Conservation (phyloP, 23 tunicate genomes). For the Ascidia mentula region DNA sequence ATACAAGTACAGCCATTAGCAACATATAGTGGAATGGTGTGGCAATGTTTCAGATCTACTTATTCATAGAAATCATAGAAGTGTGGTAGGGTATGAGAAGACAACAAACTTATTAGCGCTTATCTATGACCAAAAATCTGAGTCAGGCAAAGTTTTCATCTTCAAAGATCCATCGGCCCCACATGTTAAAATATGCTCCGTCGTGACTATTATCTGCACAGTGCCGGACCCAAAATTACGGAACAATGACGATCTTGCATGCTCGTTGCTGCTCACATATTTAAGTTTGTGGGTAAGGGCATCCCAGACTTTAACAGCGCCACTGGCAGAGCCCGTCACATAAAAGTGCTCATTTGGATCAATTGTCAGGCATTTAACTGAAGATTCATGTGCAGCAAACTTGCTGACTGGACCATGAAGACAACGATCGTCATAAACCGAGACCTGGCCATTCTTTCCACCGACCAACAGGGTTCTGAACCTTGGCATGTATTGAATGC, state of each 20-base stretch:
- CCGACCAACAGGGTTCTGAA: conserved; percentile 58
- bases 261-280: conserved; percentile 41
- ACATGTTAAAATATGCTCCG: conserved; percentile 61
- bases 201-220: conserved; percentile 38
- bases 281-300: conserved; percentile 40
- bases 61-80: too few species aligned
- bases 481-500: conserved; percentile 65
- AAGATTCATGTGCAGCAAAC: conserved; percentile 75
- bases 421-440: conserved; percentile 65
- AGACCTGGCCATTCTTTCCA: conserved; percentile 61
- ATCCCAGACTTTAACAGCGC: conserved; percentile 86
- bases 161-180: conserved; percentile 95
- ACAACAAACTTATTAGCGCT: background rate
- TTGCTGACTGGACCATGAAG: conserved; percentile 50
- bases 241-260: conserved; percentile 74
- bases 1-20: too few species aligned
- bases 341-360: conserved; percentile 51
- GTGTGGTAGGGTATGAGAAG: too few species aligned
- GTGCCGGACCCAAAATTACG: conserved; percentile 86
- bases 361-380: conserved; percentile 64
- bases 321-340: conserved; percentile 81
- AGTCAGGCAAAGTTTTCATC: conserved; percentile 55
- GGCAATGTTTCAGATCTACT: too few species aligned
- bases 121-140: background rate
- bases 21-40: too few species aligned